Conservation (phyloP, 2,113 vertebrate species). For the Phrynosoma platyrhinos region DNA sequence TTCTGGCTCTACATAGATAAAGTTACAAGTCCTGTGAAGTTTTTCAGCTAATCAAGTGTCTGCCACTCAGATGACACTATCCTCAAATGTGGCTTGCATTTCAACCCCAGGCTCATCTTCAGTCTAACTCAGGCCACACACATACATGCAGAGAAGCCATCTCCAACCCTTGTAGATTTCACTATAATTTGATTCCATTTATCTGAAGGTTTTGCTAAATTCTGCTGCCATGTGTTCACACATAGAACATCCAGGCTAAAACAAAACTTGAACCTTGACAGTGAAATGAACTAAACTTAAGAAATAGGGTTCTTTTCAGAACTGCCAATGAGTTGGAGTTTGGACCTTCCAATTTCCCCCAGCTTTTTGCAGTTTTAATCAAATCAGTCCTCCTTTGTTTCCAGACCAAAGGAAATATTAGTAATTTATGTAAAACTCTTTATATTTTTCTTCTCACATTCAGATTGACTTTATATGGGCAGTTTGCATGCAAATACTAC, state of each 20-base stretch:
- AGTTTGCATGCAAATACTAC: slow-evolving; percentile 57
- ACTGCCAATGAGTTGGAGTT: neutral
- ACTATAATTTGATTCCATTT: neutral
- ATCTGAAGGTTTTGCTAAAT: neutral
- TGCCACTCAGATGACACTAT: neutral
- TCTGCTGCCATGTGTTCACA: neutral
- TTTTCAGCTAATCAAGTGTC: neutral
- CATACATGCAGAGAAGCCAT: neutral
- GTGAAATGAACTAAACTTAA: neutral
- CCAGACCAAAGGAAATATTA: slow-evolving; percentile 40
- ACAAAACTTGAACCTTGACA: neutral
- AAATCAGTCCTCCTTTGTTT: slow-evolving; percentile 16
- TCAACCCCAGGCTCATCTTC: no score
- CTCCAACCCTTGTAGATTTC: neutral
- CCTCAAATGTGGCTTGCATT: neutral
- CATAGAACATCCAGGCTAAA: no score
- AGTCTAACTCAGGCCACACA: neutral
- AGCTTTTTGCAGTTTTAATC: slow-evolving; percentile 2
- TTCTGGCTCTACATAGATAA: neutral
- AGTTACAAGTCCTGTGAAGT: neutral
- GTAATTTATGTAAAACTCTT: slow-evolving; percentile 48
- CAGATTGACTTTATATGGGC: slow-evolving; percentile 46
- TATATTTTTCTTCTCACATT: slow-evolving; percentile 43
- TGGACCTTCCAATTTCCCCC: neutral
- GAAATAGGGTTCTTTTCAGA: neutral